These are phyloP conservation scores for Centropus unirufus DNA, from an alignment of 2,113 vertebrate species.

Conservation along the genomic window DNA sequence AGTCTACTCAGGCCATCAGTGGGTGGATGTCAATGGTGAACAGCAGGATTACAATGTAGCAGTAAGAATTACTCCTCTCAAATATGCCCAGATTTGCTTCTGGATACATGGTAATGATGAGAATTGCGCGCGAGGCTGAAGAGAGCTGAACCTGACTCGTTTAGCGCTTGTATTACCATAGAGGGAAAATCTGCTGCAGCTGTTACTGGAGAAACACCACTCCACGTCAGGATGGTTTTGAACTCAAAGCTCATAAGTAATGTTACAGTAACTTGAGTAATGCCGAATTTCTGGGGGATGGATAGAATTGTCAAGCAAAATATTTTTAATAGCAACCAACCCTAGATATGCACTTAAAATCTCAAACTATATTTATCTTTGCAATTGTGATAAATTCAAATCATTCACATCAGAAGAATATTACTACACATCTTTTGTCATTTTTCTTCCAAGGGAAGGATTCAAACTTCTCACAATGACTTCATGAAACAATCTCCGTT, in stretches of 20 bases:
- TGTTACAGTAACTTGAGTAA: slow-evolving; percentile 8
- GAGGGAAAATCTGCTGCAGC: background rate
- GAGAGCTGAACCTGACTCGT: background rate
- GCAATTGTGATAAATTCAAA: slow-evolving; percentile 5
- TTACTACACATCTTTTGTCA: background rate
- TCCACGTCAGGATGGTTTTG: background rate
- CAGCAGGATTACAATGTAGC: slow-evolving; percentile 98
- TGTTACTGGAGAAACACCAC: background rate
- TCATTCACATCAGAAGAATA: background rate
- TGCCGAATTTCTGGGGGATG: background rate
- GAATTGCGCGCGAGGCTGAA: slow-evolving; percentile 81
- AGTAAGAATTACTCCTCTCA: slow-evolving; percentile 93
- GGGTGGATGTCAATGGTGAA: slow-evolving; percentile 87
- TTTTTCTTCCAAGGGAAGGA: background rate
- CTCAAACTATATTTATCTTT: slow-evolving; percentile 47
- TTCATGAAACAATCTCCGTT: background rate
- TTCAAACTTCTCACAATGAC: slow-evolving; percentile 22
- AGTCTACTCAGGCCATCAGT: slow-evolving; percentile 92
- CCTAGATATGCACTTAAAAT: slow-evolving; percentile 16
- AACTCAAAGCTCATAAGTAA: slow-evolving; percentile 11
- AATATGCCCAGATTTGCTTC: slow-evolving; percentile 96
- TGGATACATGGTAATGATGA: slow-evolving; percentile 91
- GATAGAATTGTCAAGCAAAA: slow-evolving; percentile 23
- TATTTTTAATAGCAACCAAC: slow-evolving; percentile 17
- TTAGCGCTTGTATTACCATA: background rate